Conservation (phyloP, 2,113 vertebrate genomes). For the Candoia aspera region DNA sequence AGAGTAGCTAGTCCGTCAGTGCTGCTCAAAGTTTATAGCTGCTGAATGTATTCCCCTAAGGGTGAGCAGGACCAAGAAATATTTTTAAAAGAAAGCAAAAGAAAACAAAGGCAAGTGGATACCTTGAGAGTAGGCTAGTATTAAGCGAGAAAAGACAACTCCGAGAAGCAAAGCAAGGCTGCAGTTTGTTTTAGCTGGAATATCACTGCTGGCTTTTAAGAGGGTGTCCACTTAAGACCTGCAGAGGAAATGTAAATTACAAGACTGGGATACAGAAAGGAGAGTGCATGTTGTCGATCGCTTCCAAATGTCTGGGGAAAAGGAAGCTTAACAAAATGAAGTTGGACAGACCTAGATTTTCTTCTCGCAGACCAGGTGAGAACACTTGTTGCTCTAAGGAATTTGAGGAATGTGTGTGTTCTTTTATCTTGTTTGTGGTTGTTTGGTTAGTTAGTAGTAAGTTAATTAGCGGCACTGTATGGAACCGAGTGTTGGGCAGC, state of each 20-base stretch:
- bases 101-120: conserved; percentile 16
- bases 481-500: too few relatives aligned
- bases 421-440: background rate
- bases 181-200: background rate
- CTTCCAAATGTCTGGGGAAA: background rate
- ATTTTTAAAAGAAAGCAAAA: background rate
- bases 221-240: background rate
- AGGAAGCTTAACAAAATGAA: fast-evolving
- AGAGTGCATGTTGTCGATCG: fast-evolving
- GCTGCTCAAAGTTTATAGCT: background rate
- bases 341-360: background rate
- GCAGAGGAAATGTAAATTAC: background rate
- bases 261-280: background rate
- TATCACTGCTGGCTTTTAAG: fast-evolving
- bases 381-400: background rate
- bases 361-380: background rate
- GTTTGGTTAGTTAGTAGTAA: background rate
- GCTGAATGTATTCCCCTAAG: background rate
- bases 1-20: background rate
- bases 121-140: conserved; percentile 13
- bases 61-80: conserved; percentile 29
- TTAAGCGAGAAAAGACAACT: conserved; percentile 15
- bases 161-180: fast-evolving
- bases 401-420: background rate
- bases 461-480: too few relatives aligned